These are phyloP conservation scores for Peucedramus taeniatus DNA, from an alignment of 2,113 vertebrate genomes.

Conservation along the genomic window DNA sequence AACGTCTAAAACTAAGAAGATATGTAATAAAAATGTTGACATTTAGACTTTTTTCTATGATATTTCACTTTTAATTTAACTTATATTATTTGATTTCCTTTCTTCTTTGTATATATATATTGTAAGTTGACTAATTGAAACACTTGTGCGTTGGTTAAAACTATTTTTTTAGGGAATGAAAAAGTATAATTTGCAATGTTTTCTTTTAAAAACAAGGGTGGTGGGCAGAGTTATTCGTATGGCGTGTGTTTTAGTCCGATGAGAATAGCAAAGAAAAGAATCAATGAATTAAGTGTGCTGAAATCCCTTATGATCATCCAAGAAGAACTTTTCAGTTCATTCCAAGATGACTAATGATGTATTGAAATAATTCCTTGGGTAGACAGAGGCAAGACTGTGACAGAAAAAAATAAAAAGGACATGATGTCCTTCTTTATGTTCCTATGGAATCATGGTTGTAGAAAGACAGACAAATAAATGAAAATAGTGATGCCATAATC, in stretches of 20 bases:
- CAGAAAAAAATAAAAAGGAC: neutral
- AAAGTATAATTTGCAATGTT: neutral
- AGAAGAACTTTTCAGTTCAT: neutral
- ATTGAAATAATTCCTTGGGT: neutral
- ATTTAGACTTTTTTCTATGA: neutral
- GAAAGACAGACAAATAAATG: neutral
- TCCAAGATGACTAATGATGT: neutral
- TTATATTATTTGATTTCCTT: neutral
- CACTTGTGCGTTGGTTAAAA: neutral
- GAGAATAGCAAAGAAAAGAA: neutral
- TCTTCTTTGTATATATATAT: neutral
- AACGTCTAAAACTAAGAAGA: neutral
- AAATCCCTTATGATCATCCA: neutral
- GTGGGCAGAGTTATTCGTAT: neutral
- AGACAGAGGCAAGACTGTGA: neutral
- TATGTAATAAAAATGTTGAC: neutral
- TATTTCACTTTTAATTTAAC: neutral
- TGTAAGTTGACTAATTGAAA: neutral
- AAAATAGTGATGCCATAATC: neutral
- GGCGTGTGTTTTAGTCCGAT: neutral
- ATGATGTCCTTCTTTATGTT: neutral
- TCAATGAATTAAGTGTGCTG: neutral
- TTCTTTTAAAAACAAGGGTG: neutral
- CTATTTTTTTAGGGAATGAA: neutral
- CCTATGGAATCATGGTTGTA: neutral